These are phyloP conservation scores for Synanthedon vespiformis DNA, from an alignment of 2,888 invertebrate species.

Conservation along the genomic window DNA sequence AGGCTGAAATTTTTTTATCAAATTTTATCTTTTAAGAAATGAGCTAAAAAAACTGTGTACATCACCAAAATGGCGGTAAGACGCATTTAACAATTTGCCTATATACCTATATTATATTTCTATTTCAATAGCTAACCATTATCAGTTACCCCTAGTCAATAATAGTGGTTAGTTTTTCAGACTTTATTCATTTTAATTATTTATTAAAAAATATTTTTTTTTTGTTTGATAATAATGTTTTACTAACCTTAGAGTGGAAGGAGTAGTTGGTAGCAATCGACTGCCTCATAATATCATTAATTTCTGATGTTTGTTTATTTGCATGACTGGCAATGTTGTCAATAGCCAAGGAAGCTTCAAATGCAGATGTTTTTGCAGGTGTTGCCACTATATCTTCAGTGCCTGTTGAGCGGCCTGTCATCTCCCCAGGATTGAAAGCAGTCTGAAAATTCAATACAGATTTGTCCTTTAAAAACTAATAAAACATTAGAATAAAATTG, in stretches of 20 bases:
- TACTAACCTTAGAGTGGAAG: slow-evolving; percentile 47
- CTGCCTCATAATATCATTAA: slow-evolving; percentile 49
- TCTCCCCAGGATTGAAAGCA: slow-evolving; percentile 52
- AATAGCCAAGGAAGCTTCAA: slow-evolving; percentile 32
- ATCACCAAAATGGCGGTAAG: no score
- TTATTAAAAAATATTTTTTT: background rate
- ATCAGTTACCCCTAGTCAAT: no score
- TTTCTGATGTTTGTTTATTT: slow-evolving; percentile 46
- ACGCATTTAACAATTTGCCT: no score
- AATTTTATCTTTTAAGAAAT: no score
- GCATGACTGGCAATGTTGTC: slow-evolving; percentile 37
- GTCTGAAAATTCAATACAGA: slow-evolving; percentile 23
- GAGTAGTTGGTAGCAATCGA: slow-evolving; percentile 52
- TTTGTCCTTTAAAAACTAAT: no score
- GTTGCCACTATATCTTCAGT: slow-evolving; percentile 26
- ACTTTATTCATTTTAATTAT: background rate
- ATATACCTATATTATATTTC: no score
- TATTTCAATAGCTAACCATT: no score
- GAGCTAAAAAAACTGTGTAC: no score
- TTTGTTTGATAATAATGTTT: background rate
- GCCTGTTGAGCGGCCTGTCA: slow-evolving; percentile 53
- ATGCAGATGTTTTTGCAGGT: slow-evolving; percentile 7
- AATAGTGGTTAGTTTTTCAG: no score
- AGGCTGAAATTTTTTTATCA: no score
- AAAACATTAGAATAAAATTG: no score